Conservation (phyloP, 2,888 invertebrate species). For the Luperina testacea region DNA sequence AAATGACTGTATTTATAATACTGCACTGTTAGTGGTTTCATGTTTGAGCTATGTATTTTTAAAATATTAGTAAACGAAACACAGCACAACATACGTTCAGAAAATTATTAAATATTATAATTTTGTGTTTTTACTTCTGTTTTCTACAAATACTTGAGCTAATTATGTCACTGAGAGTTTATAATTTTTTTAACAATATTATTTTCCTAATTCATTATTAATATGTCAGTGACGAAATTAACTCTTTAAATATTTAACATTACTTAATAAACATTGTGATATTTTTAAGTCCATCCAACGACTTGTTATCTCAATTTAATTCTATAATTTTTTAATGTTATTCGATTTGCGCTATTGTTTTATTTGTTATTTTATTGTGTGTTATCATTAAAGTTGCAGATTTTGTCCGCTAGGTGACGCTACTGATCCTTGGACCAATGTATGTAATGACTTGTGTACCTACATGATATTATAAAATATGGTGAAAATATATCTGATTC, state of each 20-base stretch:
- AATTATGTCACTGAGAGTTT: neutral
- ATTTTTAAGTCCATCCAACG: conserved; percentile 78
- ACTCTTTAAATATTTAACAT: conserved; percentile 27
- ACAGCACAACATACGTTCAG: neutral
- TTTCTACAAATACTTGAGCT: neutral
- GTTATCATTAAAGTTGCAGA: conserved; percentile 19
- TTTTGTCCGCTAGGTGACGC: conserved; percentile 42
- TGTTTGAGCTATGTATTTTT: neutral
- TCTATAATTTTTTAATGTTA: conserved; percentile 65
- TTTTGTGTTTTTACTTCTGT: conserved; percentile 35
- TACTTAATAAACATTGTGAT: conserved; percentile 72
- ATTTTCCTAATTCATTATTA: conserved; percentile 14
- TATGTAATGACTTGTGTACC: conserved; percentile 28
- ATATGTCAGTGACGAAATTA: conserved; percentile 15
- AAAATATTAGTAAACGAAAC: neutral
- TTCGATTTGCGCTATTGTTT: conserved; percentile 51
- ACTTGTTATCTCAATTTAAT: conserved; percentile 69
- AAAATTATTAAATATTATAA: neutral
- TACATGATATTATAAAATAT: conserved; percentile 13
- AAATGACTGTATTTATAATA: neutral
- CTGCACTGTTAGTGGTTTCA: neutral
- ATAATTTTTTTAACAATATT: conserved; percentile 1
- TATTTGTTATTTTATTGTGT: conserved; percentile 58
- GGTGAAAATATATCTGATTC: neutral
- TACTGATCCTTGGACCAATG: conserved; percentile 42